Base-by-base conservation (phyloP, 2,797 vertebrate genomes). In the Anabacerthia variegaticeps region DNA sequence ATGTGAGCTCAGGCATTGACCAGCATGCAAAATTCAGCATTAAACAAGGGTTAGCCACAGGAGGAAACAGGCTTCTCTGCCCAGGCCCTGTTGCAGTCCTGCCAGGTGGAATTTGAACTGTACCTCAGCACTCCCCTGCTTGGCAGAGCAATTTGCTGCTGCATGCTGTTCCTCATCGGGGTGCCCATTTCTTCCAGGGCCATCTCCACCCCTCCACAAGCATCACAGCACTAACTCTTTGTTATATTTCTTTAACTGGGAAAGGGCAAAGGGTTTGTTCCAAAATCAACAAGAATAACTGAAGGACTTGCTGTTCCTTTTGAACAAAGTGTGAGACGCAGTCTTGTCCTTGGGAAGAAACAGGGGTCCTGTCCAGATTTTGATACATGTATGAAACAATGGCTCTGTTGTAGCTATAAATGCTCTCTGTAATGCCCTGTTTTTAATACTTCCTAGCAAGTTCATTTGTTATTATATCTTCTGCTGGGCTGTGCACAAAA, bases 391-490 rank as follows among this genome's bases (percentile, higher is more conserved):
- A 34, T 75, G 23, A 92, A 71, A 78, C 74, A 92, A 71, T 56
- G 67, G 65, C 44, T 73, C 80, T 88, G 67, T 71, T 83, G 48
- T 32, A 77, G 75, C 67, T 87, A 12, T 91, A 77, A 54, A 24
- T 68, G 52, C 24, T 54, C 34, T 85, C 52, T 65, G 37, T 71
- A 85, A 79, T 79, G 56, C 59, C 44, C 71, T 85, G 75, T 11
- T 94, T 97, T 91, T 85, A 79, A 91, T 91, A 54, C 56, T 79
- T 85, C 52, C 90, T 91, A 79, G 61, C 81, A 93, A 82, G 92
- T 30, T 77, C 86, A 91, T 94, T 95, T 95, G 94, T 95, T 92
- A 94, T 94, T 92, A 44, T 87, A 61, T 75, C 78, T 93, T 94
- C 78, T 87, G 75, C 88, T 93, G 74, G 74, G 88, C 93, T 92